Evolutionary conservation across 2,888 invertebrate species (phyloP).

Genomic region (Caprella mutica): DNA sequence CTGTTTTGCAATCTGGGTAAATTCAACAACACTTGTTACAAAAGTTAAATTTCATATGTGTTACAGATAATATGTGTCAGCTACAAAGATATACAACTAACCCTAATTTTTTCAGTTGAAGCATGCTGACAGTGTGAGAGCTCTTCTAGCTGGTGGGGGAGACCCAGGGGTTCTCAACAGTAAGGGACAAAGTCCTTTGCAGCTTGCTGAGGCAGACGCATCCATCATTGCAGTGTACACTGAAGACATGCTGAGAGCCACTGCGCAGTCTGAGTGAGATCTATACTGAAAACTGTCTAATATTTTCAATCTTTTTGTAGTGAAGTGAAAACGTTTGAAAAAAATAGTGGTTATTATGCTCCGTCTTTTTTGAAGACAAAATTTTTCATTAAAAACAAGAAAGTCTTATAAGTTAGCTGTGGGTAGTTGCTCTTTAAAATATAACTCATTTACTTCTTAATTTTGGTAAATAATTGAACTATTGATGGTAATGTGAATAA

Average conservation of each 20-base stretch:
- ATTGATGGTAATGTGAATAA: no score
- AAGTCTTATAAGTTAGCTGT: no score
- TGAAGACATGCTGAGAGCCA: slow-evolving; percentile 50
- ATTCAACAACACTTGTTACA: no score
- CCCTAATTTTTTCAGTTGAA: slow-evolving; percentile 42
- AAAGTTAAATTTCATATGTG: no score
- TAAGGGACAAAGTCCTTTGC: slow-evolving; percentile 48
- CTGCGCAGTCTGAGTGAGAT: slow-evolving; percentile 51
- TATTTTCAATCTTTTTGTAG: neutral
- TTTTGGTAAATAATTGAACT: no score
- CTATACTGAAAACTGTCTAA: neutral
- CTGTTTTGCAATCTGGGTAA: neutral
- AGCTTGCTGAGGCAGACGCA: slow-evolving; percentile 45
- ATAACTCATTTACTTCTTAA: no score
- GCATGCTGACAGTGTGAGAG: slow-evolving; percentile 49
- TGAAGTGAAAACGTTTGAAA: neutral
- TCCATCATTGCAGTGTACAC: slow-evolving; percentile 48
- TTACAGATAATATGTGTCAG: no score
- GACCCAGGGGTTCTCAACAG: slow-evolving; percentile 50
- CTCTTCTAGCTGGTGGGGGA: slow-evolving; percentile 49
- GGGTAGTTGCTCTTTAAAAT: no score
- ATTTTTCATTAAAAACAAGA: no score
- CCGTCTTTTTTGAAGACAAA: neutral
- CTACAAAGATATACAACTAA: no score
- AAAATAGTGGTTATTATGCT: neutral